Base-by-base conservation (phyloP, 1,140 invertebrate species). In the Leptinotarsa defecta region DNA sequence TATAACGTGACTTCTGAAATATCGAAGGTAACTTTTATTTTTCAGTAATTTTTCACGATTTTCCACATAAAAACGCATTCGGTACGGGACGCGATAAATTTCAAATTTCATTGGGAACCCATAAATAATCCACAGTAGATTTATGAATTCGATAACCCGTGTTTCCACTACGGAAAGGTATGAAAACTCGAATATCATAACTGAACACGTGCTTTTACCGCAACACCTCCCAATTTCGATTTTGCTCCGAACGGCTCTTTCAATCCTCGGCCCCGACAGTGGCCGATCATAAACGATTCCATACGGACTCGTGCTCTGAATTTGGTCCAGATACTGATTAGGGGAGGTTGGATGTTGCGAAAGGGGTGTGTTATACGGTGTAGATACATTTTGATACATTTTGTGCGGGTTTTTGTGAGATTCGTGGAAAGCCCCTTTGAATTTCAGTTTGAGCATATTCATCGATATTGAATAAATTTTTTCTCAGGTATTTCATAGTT, bases 361-460 rank as follows among this genome's bases (percentile, higher is more conserved):
- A 79, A 79, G 77, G 77, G 77, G 77, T 79, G 77, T 79, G 77
- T 79, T 75, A 63, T 20, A 20, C 49, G 52, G n/a, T 57, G n/a
- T 61, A 48, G 49, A 57, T 57, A 57, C 17, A 57, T 17, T 17
- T 15, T 57, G 52, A 57, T 15, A 34, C 27, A n/a, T 15, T 57
- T 15, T 57, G 52, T 57, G 52, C 17, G 52, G 6, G 4, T 57
- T 57, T 57, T 57, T 17, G 52, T 57, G 13, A 57, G 15, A 17
- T n/a, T 57, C n/a, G 52, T 57, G n/a, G 17, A n/a, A 17, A 57
- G 52, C 6, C n/a, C n/a, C 52, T 15, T 57, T 3, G 8, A 43
- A 43, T 43, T 43, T 43, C 34, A 43, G 34, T 43, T 43, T 43
- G 34, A 43, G 8, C 34, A 43, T 43, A 3, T 43, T 11, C 8